Evolutionary conservation across 2,888 invertebrate species (phyloP).

Genomic region (Drosophila suboccidentalis): DNA sequence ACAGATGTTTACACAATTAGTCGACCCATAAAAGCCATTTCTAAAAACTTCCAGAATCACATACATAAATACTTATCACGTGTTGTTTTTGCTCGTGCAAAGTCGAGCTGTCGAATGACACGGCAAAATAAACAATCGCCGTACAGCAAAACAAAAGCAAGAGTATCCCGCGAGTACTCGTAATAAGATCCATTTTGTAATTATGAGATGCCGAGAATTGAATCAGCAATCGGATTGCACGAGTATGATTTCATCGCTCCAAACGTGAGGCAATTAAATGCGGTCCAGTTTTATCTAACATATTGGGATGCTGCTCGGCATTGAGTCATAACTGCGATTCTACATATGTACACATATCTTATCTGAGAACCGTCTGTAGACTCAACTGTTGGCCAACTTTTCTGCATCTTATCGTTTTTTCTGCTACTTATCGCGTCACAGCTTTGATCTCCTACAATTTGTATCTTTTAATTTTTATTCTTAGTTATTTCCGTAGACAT

Average conservation of each 20-base stretch:
- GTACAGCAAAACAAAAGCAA: not conserved
- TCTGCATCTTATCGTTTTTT: slow-evolving; percentile 16
- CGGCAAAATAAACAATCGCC: slow-evolving; percentile 33
- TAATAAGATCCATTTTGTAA: slow-evolving; percentile 15
- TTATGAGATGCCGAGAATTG: slow-evolving; percentile 14
- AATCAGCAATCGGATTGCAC: not conserved
- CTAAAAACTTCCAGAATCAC: slow-evolving; percentile 3
- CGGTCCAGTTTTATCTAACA: slow-evolving; percentile 3
- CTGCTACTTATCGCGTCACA: slow-evolving; percentile 17
- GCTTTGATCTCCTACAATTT: slow-evolving; percentile 39
- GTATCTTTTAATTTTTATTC: slow-evolving; percentile 2
- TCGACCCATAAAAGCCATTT: not conserved
- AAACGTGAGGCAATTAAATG: slow-evolving; percentile 44
- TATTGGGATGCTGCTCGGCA: slow-evolving; percentile 9
- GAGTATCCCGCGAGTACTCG: not conserved
- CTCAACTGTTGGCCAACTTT: not conserved
- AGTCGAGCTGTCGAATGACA: slow-evolving; percentile 30
- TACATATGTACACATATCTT: slow-evolving; percentile 21
- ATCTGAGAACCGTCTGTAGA: slow-evolving; percentile 22
- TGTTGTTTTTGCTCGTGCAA: slow-evolving; percentile 36
- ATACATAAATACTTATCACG: slow-evolving; percentile 43
- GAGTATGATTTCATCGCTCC: slow-evolving; percentile 5
- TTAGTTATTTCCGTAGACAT: slow-evolving; percentile 46
- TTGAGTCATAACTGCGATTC: slow-evolving; percentile 36
- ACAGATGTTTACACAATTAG: not conserved